Evolutionary conservation across 2,113 vertebrate species (phyloP), one percentile per base, ranked within the genome.

Genomic region (Macrotis lagotis): DNA sequence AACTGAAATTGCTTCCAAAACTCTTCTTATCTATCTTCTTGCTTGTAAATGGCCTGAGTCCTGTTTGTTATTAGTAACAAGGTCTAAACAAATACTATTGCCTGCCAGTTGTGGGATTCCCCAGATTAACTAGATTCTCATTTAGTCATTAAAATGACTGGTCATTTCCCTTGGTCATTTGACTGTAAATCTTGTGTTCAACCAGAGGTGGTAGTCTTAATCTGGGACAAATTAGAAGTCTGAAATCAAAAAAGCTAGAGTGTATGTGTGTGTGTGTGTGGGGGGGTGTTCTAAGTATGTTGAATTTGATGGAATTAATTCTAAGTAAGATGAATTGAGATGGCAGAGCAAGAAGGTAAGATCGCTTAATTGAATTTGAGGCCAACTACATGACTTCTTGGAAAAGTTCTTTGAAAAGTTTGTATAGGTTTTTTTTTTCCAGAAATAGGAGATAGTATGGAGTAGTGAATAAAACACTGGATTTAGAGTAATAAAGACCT

Each of bases 171-270:
- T n/a, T 31, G n/a, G 31, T 66, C 52, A 48, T 2, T 95, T 94
- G 22, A 12, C 47, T 94, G 48, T 16, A 12, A 25, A 59, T 19
- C 48, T 44, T 26, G n/a, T 66, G 53, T 91, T 91, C 91, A 90
- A 53, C 93, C 51, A 48, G 90, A 55, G 92, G 44, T 55, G 50
- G 89, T 91, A 89, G 59, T 88, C 89, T 90, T 88, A 24, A 48
- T 94, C 89, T 2, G n/a, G 59, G 52, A 92, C 48, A 47, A 50
- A 0, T 31, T 90, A 91, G 91, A 88, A 91, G 47, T 66, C 59
- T 66, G 59, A 59, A 59, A n/a, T 66, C 12, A 28, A 66, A 31
- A 66, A 66, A 66, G 53, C 25, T 26, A 26, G 31, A 37, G 31
- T 37, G 59, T 37, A 66, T n/a, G n/a, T n/a, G n/a, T n/a, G n/a